These are phyloP conservation scores for Kryptolebias ocellatus DNA, from an alignment of 2,797 vertebrate genomes.

Conservation along the genomic window DNA sequence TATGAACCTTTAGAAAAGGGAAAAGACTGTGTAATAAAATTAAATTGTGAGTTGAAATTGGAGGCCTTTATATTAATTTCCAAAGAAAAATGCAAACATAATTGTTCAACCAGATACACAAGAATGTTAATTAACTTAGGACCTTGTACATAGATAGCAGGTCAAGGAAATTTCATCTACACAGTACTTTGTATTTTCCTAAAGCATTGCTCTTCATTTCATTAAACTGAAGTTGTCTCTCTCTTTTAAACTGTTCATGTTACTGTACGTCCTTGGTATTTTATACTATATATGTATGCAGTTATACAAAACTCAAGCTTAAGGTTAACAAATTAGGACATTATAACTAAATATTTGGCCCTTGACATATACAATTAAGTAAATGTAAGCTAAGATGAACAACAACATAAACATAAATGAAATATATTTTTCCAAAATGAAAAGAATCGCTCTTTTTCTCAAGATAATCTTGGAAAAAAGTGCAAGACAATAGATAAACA, in stretches of 20 bases:
- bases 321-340: not conserved
- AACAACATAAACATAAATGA: not conserved
- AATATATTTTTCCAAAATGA: not conserved
- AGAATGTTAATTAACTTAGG: conserved; percentile 71
- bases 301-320: not conserved
- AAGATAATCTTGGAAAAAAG: conserved; percentile 8
- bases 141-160: conserved; percentile 68
- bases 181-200: conserved; percentile 50
- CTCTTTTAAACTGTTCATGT: conserved; percentile 41
- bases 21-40: conserved; percentile 69
- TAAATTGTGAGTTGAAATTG: conserved; percentile 74
- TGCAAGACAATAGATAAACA: conserved; percentile 27
- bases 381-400: not conserved
- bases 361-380: not conserved
- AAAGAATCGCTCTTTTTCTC: not conserved
- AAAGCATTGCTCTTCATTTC: conserved; percentile 50
- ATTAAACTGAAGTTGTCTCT: conserved; percentile 35
- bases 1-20: conserved; percentile 66
- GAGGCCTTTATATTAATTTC: conserved; percentile 71
- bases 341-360: not conserved
- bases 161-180: conserved; percentile 71
- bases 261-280: not conserved
- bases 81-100: conserved; percentile 68
- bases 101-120: conserved; percentile 58
- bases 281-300: not conserved